Evolutionary conservation across 2,888 invertebrate genomes (phyloP).

Genomic region (Melinopterus prodromus): DNA sequence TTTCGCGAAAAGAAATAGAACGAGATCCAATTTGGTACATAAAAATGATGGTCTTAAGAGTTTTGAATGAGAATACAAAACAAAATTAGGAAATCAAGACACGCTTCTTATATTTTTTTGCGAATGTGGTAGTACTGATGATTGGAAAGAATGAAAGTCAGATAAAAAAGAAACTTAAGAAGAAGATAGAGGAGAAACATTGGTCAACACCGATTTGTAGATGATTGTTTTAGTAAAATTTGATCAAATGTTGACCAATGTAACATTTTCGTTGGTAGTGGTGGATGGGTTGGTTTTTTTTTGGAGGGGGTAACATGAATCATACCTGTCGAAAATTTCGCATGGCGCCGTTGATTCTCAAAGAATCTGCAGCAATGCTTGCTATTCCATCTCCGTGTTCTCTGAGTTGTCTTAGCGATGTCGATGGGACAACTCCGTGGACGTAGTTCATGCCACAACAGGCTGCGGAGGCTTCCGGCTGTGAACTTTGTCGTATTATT

Average conservation of each 20-base stretch:
- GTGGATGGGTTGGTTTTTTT: neutral
- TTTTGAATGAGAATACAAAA: slow-evolving; percentile 12
- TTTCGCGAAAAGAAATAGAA: slow-evolving; percentile 19
- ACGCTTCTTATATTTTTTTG: neutral
- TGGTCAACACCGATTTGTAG: slow-evolving; percentile 6
- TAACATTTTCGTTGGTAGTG: slow-evolving; percentile 13
- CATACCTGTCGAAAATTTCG: slow-evolving; percentile 94
- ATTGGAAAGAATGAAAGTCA: neutral
- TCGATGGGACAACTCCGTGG: slow-evolving; percentile 78
- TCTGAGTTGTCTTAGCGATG: slow-evolving; percentile 85
- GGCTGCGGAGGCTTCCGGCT: slow-evolving; percentile 76
- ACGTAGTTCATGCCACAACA: slow-evolving; percentile 71
- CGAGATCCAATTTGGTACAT: slow-evolving; percentile 22
- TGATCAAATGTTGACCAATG: neutral
- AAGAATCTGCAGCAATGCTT: slow-evolving; percentile 94
- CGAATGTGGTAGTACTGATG: slow-evolving; percentile 4
- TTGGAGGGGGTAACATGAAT: slow-evolving; percentile 37
- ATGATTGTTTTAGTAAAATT: neutral
- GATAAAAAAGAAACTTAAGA: slow-evolving; percentile 13
- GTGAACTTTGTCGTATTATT: slow-evolving; percentile 89
- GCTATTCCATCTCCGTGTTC: slow-evolving; percentile 80
- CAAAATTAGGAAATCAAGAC: slow-evolving; percentile 11
- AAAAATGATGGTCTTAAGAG: slow-evolving; percentile 8
- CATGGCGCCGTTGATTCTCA: slow-evolving; percentile 96
- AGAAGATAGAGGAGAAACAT: slow-evolving; percentile 15